Evolutionary conservation across 2,888 invertebrate genomes (phyloP).

Genomic region (Stenichneumon culpator): DNA sequence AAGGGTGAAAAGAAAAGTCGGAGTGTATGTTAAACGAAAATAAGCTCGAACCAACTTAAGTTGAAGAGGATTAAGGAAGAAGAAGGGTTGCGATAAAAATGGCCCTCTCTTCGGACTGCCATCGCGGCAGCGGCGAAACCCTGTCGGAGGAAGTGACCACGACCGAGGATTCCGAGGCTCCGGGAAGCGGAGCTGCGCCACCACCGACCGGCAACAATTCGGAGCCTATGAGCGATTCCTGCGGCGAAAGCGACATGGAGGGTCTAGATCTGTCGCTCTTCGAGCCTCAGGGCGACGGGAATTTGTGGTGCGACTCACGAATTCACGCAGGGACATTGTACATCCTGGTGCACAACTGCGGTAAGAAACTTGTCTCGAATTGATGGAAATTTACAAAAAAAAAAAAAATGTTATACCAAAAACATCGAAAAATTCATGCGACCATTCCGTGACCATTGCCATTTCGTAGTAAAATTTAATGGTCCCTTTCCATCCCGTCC

Average conservation of each 20-base stretch:
- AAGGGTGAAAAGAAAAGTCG: background rate
- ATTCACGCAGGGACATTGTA: slow-evolving; percentile 83
- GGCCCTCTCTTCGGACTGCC: slow-evolving; percentile 75
- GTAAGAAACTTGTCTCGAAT: slow-evolving; percentile 76
- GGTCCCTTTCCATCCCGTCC: too few relatives aligned
- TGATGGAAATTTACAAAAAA: background rate
- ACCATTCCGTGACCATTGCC: too few relatives aligned
- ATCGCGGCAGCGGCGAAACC: slow-evolving; percentile 69
- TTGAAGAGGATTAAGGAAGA: slow-evolving; percentile 9
- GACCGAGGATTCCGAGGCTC: slow-evolving; percentile 59
- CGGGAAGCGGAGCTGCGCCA: slow-evolving; percentile 59
- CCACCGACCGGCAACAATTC: slow-evolving; percentile 83
- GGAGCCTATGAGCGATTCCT: slow-evolving; percentile 88
- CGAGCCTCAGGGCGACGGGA: slow-evolving; percentile 86
- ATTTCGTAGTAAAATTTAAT: too few relatives aligned
- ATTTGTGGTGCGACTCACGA: slow-evolving; percentile 82
- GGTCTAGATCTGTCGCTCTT: slow-evolving; percentile 89
- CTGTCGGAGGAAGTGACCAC: slow-evolving; percentile 72
- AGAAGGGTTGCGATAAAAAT: slow-evolving; percentile 64
- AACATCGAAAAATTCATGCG: background rate
- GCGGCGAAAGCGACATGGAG: slow-evolving; percentile 89
- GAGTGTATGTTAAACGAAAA: slow-evolving; percentile 9
- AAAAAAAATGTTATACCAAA: background rate
- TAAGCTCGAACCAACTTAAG: background rate
- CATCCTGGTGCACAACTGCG: slow-evolving; percentile 82